Base-by-base conservation (phyloP, 2,888 invertebrate genomes). In the Polietes domitor region DNA sequence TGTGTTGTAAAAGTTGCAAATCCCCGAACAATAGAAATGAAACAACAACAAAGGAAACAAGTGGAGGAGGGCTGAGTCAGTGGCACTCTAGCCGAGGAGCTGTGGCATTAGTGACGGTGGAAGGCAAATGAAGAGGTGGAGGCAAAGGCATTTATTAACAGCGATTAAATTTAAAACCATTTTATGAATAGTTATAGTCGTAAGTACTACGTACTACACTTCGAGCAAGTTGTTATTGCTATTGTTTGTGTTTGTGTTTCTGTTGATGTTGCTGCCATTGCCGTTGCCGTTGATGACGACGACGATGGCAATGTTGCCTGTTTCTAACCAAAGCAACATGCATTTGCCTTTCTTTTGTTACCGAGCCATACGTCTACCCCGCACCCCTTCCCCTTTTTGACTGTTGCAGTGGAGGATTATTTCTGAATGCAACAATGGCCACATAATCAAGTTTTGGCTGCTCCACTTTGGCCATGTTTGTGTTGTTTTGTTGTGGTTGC, bases 381-480 rank as follows among this genome's bases (percentile, higher is more conserved):
- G 24, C 68, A n/a, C n/a, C n/a, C 43, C 5, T 12, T 41, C 37
- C 41, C 41, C 21, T 43, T 68, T 21, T 43, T 65, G 28, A 28
- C 28, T 71, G 43, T 43, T 63, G 37, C n/a, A n/a, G n/a, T 26
- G 41, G 41, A 72, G 78, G 50, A 75, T 75, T 75, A 28, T 72
- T 47, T 43, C 63, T 70, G 58, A 82, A 70, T 74, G 61, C 53
- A 78, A 76, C 70, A 75, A 61, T 73, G 58, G 41, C 21, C 21
- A 21, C 32, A 73, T 76, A 71, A 75, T 83, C 71, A 78, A 77
- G 75, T 83, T 80, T 83, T 78, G 77, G 83, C 75, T 83, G 80
- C 75, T 80, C 80, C 72, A 83, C 47, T 78, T 83, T 50, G 47
- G 10, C 37, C 77, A 26, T 63, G 61, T 50, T 37, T 65, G 61